Evolutionary conservation across 2,888 invertebrate species (phyloP).

Genomic region (Oscheius myriophilus): DNA sequence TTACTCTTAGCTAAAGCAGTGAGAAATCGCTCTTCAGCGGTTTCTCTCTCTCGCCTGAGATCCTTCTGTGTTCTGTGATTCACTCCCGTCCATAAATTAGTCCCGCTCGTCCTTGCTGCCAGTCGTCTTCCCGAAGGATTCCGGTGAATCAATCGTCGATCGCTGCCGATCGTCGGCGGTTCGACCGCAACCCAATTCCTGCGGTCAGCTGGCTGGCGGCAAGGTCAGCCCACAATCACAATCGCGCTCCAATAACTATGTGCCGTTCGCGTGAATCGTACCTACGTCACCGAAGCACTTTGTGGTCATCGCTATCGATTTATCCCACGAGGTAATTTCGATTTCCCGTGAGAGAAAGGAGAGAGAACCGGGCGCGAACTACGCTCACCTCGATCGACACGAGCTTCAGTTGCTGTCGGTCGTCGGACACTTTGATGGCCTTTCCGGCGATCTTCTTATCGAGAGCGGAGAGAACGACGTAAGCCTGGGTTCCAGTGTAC

Average conservation of each 20-base stretch:
- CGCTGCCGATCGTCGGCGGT: neutral
- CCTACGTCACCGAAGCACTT: neutral
- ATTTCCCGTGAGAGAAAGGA: constrained; percentile 10
- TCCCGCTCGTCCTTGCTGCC: no score
- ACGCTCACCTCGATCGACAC: constrained; percentile 57
- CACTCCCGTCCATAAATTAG: no score
- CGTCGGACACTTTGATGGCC: constrained; percentile 43
- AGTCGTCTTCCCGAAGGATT: neutral
- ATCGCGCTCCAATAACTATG: constrained; percentile 24
- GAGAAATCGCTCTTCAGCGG: no score
- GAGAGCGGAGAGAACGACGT: constrained; percentile 54
- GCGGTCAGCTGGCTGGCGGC: constrained; percentile 24
- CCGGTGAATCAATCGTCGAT: neutral
- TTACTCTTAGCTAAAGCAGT: no score
- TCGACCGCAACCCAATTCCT: constrained; percentile 9
- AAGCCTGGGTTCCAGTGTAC: constrained; percentile 64
- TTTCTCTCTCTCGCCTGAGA: no score
- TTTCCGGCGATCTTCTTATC: constrained; percentile 43
- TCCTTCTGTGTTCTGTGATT: no score
- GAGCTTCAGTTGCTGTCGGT: constrained; percentile 57
- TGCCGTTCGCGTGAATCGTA: constrained; percentile 11
- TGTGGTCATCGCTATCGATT: constrained; percentile 11
- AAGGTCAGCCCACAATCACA: constrained; percentile 12
- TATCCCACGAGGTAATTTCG: neutral
- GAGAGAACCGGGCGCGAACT: constrained; percentile 3